A percentile compares a stretch with the other conserved stretches of the same genome.
These are phyloP conservation scores for Chloroclystis v-ata DNA, from an alignment of 2,888 invertebrate species.

Conservation along the genomic window DNA sequence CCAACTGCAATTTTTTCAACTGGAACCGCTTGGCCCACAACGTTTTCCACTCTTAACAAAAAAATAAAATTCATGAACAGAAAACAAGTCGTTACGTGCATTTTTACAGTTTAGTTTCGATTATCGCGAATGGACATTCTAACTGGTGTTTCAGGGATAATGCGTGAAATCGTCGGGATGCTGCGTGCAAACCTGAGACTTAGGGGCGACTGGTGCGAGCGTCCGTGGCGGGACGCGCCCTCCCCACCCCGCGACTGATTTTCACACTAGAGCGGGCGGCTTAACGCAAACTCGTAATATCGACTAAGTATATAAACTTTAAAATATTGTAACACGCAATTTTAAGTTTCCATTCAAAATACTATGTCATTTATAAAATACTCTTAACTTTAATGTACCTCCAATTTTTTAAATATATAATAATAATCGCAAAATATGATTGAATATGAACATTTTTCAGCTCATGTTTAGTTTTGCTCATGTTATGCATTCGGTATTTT, in stretches of 20 bases:
- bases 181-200: conserved; percentile 75
- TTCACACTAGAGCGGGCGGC: too few species aligned
- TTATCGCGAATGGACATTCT: not conserved
- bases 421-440: too few species aligned
- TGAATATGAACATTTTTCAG: too few species aligned
- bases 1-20: conserved; percentile 73
- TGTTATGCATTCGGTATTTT: too few species aligned
- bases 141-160: conserved; percentile 23
- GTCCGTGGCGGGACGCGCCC: conserved; percentile 52
- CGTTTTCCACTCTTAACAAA: conserved; percentile 48
- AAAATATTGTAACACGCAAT: too few species aligned
- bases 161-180: conserved; percentile 55
- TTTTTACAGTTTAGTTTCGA: conserved; percentile 27
- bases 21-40: conserved; percentile 58
- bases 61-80: conserved; percentile 48
- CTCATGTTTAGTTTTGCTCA: too few species aligned
- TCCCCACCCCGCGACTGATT: conserved; percentile 40
- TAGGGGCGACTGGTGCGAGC: conserved; percentile 69
- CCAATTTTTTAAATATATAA: too few species aligned
- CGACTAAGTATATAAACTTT: too few species aligned
- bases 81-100: conserved; percentile 33
- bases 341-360: too few species aligned
- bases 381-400: too few species aligned
- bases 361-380: too few species aligned
- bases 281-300: too few species aligned